These are phyloP conservation scores for Magallana angulata DNA, from an alignment of 1,140 invertebrate genomes.

Conservation along the genomic window DNA sequence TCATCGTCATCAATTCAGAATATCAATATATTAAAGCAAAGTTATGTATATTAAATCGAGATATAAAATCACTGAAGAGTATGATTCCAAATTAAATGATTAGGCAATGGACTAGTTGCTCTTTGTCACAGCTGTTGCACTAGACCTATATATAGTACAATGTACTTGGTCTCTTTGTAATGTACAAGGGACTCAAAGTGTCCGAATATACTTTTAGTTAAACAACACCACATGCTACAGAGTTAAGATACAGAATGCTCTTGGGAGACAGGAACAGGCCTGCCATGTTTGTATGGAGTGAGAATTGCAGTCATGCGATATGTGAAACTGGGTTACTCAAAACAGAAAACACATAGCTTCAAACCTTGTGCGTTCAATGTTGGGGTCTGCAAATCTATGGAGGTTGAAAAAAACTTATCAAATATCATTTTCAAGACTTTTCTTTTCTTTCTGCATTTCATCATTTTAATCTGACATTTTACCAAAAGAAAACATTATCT, in stretches of 20 bases:
- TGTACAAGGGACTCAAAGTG: neutral
- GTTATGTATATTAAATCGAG: no score
- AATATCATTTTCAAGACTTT: no score
- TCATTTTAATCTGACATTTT: no score
- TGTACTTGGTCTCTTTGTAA: neutral
- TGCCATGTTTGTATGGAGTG: neutral
- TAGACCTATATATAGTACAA: neutral
- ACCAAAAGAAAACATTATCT: no score
- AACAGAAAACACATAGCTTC: slow-evolving; percentile 19
- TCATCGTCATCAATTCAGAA: neutral
- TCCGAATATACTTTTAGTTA: neutral
- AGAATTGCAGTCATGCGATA: slow-evolving; percentile 1
- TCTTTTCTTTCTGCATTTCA: no score
- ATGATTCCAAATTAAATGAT: no score
- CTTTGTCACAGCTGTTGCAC: neutral
- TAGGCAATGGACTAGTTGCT: neutral
- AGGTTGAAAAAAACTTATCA: neutral
- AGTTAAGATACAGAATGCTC: neutral
- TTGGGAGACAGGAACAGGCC: neutral
- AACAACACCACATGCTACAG: slow-evolving; percentile 24
- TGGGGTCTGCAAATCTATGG: slow-evolving; percentile 30
- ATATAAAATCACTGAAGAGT: no score
- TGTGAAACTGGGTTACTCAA: slow-evolving; percentile 14
- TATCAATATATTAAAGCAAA: no score
- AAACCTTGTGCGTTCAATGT: slow-evolving; percentile 36